Evolutionary conservation across 2,888 invertebrate species (phyloP).

Genomic region (Hyalella azteca): DNA sequence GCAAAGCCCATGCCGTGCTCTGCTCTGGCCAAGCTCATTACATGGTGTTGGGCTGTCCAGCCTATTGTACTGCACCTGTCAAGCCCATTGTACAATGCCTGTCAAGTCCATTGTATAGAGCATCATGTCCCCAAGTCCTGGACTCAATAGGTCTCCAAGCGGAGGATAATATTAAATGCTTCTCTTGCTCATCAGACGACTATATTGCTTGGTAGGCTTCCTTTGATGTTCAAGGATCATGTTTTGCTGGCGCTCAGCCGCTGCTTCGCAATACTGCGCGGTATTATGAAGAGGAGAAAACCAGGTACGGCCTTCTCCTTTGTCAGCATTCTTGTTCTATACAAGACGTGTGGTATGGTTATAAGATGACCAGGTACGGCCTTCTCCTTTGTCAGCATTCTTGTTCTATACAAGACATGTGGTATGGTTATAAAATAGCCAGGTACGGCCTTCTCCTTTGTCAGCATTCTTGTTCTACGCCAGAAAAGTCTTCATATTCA

Average conservation of each 20-base stretch:
- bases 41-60: too few relatives aligned
- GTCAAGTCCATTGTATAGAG: not conserved
- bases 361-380: too few relatives aligned
- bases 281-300: not conserved
- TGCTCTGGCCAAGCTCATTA: too few relatives aligned
- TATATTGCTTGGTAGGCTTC: not conserved
- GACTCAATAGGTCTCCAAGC: not conserved
- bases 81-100: too few relatives aligned
- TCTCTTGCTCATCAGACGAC: constrained; percentile 10
- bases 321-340: not conserved
- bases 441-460: not conserved
- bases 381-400: not conserved
- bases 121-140: not conserved
- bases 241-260: constrained; percentile 5
- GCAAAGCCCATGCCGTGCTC: too few relatives aligned
- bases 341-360: not conserved
- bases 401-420: not conserved
- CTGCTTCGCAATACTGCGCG: constrained; percentile 18
- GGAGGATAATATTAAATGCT: constrained; percentile 15
- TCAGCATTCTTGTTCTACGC: not conserved
- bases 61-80: too few relatives aligned
- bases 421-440: too few relatives aligned
- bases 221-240: constrained; percentile 24
- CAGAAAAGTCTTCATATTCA: too few relatives aligned
- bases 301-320: not conserved